Conservation (phyloP, 2,797 vertebrate genomes). For the Sebastolobus altivelis region DNA sequence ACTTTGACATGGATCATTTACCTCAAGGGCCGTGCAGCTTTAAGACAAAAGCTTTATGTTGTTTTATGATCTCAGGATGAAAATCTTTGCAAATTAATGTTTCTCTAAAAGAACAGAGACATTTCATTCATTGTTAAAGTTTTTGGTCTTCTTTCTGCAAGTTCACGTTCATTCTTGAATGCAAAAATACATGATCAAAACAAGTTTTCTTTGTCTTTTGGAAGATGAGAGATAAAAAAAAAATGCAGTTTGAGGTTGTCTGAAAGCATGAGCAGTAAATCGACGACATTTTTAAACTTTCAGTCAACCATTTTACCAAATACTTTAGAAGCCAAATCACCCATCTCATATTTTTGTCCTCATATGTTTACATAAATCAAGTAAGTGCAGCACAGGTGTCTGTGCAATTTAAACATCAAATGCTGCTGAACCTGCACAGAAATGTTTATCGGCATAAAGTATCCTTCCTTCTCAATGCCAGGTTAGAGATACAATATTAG, state of each 20-base stretch:
- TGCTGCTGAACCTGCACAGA: conserved; percentile 32
- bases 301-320: conserved; percentile 79
- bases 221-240: conserved; percentile 83
- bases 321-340: conserved; percentile 66
- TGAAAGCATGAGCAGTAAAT: conserved; percentile 80
- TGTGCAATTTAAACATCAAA: conserved; percentile 28
- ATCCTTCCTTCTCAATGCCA: conserved; percentile 13
- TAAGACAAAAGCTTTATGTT: background rate
- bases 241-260: conserved; percentile 84
- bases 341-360: conserved; percentile 24
- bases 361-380: conserved; percentile 18
- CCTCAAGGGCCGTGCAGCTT: background rate
- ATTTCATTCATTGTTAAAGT: background rate
- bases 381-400: conserved; percentile 39
- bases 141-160: background rate
- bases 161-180: conserved; percentile 84
- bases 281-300: conserved; percentile 83
- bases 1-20: conserved; percentile 6
- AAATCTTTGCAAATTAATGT: background rate
- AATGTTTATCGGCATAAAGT: conserved; percentile 1
- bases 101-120: background rate
- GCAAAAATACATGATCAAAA: conserved; percentile 85
- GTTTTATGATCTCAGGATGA: background rate
- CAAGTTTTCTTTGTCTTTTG: conserved; percentile 79
- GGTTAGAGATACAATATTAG: conserved; percentile 5